A percentile compares a stretch with the other conserved stretches of the same genome.
Evolutionary conservation across 1,140 invertebrate species (phyloP).

Genomic region (Trachymyrmex cornetzi): DNA sequence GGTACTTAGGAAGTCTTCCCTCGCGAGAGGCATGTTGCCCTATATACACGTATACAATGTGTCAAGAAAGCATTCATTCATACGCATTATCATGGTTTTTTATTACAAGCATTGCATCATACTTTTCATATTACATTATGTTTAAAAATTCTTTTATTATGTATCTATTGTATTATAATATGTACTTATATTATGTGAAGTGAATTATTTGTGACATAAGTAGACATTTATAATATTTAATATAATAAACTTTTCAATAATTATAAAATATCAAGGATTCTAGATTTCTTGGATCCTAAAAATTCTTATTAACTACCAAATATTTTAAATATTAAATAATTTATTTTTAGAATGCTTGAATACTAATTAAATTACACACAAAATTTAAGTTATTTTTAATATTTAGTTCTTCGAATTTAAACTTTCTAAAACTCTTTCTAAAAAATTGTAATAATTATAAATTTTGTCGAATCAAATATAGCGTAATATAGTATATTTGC

Average conservation of each 20-base stretch:
- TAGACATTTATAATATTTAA: not conserved
- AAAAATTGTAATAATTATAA: not conserved
- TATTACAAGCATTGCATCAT: slow-evolving; percentile 3
- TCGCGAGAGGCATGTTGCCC: slow-evolving; percentile 54
- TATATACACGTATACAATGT: slow-evolving; percentile 56
- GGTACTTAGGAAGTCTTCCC: slow-evolving; percentile 71
- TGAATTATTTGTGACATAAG: not conserved
- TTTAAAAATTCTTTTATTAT: slow-evolving; percentile 5
- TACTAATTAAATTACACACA: not conserved
- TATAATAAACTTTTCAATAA: slow-evolving; percentile 28
- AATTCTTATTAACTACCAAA: not conserved
- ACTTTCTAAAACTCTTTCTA: not conserved
- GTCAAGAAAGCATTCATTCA: slow-evolving; percentile 52
- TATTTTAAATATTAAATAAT: not conserved
- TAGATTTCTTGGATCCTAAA: not conserved
- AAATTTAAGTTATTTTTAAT: slow-evolving; percentile 17
- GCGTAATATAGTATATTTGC: not conserved
- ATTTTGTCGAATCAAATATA: not conserved
- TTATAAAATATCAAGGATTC: not conserved
- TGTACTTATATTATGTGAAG: slow-evolving; percentile 20
- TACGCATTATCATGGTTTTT: slow-evolving; percentile 24
- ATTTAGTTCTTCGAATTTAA: not conserved
- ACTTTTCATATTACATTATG: not conserved
- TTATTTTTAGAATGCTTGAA: not conserved
- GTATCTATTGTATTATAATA: slow-evolving; percentile 10